Percentiles rank a stretch among this genome's conserved stretches.
Evolutionary conservation across 2,797 vertebrate species (phyloP).

Genomic region (Spheniscus humboldti): DNA sequence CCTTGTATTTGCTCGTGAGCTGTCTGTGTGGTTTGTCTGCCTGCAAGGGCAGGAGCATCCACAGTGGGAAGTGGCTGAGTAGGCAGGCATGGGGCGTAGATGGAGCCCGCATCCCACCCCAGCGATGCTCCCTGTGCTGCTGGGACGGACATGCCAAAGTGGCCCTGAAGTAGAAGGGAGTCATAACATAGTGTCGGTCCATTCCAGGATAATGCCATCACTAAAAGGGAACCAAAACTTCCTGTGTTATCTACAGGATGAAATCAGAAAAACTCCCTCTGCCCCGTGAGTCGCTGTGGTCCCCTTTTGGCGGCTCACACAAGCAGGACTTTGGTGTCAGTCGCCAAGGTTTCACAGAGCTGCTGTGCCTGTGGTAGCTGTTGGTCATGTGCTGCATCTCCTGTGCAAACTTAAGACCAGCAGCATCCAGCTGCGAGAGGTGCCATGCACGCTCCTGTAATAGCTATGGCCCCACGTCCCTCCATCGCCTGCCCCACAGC

Average conservation of each 20-base stretch:
- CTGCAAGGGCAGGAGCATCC: not conserved
- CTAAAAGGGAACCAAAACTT: not conserved
- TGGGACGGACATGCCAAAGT: fast-evolving
- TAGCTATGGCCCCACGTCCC: fast-evolving
- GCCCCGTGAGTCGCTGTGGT: not conserved
- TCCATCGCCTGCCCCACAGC: not conserved
- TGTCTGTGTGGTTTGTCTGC: not conserved
- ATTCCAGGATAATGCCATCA: not conserved
- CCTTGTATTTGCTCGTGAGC: not conserved
- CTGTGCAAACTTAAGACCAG: not conserved
- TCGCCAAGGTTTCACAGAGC: not conserved
- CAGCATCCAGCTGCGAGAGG: not conserved
- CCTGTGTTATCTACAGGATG: not conserved
- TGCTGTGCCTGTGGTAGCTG: not conserved
- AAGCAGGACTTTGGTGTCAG: not conserved
- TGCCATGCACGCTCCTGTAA: fast-evolving
- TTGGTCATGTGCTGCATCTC: not conserved
- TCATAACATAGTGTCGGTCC: not conserved
- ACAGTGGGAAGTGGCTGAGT: not conserved
- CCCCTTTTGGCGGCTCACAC: not conserved
- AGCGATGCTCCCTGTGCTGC: not conserved
- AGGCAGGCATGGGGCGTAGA: not conserved
- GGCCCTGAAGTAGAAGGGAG: not conserved
- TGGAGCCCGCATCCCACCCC: not conserved
- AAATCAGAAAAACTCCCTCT: not conserved